phyloP scores from a whole-genome alignment of 2,888 invertebrate genomes.

The Yponomeuta malinellus region DNA sequence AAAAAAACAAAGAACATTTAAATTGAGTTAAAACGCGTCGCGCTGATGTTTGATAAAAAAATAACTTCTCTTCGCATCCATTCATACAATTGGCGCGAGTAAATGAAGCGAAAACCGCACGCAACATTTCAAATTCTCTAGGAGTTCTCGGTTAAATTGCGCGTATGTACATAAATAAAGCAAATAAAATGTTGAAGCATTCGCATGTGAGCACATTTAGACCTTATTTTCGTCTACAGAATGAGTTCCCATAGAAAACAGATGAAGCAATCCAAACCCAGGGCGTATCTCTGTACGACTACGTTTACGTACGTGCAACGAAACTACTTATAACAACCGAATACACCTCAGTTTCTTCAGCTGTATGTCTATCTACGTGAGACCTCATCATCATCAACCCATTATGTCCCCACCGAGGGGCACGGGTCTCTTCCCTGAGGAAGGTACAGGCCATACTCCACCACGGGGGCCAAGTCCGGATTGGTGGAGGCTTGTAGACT shows the following conservation, averaged over 20 bases:
- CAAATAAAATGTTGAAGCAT: background rate
- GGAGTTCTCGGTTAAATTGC: background rate
- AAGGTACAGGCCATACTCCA: no score
- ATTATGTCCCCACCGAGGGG: no score
- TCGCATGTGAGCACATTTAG: background rate
- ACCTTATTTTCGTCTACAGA: background rate
- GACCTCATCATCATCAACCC: no score
- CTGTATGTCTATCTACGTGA: no score
- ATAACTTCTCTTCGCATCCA: background rate
- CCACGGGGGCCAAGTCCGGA: no score
- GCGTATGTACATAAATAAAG: background rate
- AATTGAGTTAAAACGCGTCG: background rate
- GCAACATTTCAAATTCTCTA: background rate
- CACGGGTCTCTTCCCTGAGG: no score
- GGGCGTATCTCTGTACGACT: background rate
- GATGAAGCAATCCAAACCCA: background rate
- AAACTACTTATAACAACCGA: no score
- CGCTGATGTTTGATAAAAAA: background rate
- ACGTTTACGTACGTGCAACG: background rate
- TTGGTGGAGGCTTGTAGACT: no score
- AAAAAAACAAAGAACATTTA: background rate
- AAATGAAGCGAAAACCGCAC: background rate
- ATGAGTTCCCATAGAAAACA: background rate
- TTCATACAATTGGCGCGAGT: background rate
- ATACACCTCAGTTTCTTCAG: no score